A percentile compares a stretch with the other conserved stretches of the same genome.
Conservation (phyloP, 35 echinoderm and acorn worm species). For the Nesometra sesokonis region DNA sequence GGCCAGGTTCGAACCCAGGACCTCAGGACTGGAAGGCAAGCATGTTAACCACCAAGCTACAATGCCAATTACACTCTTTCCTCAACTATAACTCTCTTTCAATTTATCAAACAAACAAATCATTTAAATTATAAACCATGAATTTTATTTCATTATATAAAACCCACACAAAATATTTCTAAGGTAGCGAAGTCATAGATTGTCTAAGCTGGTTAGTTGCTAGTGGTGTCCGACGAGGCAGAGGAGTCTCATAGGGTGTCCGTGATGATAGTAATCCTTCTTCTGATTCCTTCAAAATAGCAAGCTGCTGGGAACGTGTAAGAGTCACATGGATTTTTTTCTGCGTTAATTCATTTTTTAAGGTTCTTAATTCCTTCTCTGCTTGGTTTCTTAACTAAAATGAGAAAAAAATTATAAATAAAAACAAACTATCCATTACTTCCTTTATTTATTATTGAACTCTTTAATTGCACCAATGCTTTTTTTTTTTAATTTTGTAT, state of each 20-base stretch:
- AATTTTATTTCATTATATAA: too few relatives aligned
- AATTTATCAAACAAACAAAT: too few relatives aligned
- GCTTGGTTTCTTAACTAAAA: slow-evolving; percentile 85
- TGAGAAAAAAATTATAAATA: slow-evolving; percentile 8
- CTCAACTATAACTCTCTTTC: too few relatives aligned
- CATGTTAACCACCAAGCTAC: too few relatives aligned
- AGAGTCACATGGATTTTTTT: slow-evolving; percentile 88
- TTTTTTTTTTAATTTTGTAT: not conserved
- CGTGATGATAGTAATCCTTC: not conserved
- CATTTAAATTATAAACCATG: too few relatives aligned
- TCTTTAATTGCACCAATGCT: not conserved
- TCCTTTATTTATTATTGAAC: not conserved
- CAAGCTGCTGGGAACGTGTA: not conserved
- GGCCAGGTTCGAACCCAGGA: too few relatives aligned
- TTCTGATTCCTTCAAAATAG: not conserved
- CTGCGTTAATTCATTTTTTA: slow-evolving; percentile 64
- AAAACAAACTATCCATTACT: not conserved
- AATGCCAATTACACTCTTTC: too few relatives aligned
- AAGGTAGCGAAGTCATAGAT: not conserved
- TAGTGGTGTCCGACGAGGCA: not conserved
- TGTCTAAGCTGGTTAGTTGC: not conserved
- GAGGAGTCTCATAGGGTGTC: not conserved
- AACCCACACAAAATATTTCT: slow-evolving; percentile 10
- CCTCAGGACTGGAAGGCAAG: too few relatives aligned
- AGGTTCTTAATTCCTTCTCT: slow-evolving; percentile 62